Percentiles rank a stretch among this genome's conserved stretches.
phyloP scores from a whole-genome alignment of 2,888 invertebrate species.

The Lasiommata megera region DNA sequence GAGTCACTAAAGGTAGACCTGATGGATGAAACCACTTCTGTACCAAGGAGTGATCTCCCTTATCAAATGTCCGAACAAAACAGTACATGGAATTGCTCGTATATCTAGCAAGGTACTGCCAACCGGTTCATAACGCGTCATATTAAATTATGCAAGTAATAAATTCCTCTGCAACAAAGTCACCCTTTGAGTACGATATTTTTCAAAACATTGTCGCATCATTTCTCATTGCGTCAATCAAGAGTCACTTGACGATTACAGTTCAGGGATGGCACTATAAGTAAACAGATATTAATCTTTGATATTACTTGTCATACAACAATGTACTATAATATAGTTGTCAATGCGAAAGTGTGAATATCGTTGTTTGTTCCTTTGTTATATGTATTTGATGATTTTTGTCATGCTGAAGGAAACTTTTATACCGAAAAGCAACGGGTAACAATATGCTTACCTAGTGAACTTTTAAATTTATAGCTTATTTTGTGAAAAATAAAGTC shows the following conservation, averaged over 20 bases:
- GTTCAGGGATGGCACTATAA: constrained; percentile 54
- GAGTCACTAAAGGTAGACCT: constrained; percentile 44
- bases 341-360: too few species aligned
- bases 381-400: too few species aligned
- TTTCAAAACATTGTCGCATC: constrained; percentile 78
- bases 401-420: too few species aligned
- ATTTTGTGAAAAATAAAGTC: too few species aligned
- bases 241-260: constrained; percentile 37
- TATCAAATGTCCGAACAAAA: constrained; percentile 55
- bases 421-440: too few species aligned
- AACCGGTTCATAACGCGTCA: constrained; percentile 56
- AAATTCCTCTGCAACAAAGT: constrained; percentile 63
- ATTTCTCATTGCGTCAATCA: constrained; percentile 81
- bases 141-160: constrained; percentile 77
- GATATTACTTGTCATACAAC: too few species aligned
- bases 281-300: not conserved
- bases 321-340: too few species aligned
- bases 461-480: too few species aligned
- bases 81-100: constrained; percentile 40
- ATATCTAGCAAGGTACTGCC: constrained; percentile 23
- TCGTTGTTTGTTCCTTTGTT: too few species aligned
- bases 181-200: constrained; percentile 65
- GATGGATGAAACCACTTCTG: constrained; percentile 27
- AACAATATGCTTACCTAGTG: too few species aligned
- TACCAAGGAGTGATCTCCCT: constrained; percentile 54